phyloP scores from a whole-genome alignment of 2,888 invertebrate species.

The Disparrhopalites patrizii region DNA sequence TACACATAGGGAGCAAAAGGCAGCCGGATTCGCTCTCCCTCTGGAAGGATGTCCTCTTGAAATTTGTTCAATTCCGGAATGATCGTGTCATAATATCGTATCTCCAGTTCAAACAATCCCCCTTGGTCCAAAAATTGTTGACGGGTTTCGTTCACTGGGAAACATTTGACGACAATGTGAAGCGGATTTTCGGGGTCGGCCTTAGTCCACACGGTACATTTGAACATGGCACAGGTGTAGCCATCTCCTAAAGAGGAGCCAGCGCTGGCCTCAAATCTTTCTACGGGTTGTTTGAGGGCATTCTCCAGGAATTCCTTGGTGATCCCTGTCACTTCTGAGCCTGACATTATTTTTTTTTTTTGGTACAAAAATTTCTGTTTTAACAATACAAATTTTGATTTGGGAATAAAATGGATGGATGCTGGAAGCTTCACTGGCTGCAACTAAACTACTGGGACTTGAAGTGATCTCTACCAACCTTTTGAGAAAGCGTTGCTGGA shows the following conservation, averaged over 20 bases:
- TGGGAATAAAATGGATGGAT: background rate
- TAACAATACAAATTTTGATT: background rate
- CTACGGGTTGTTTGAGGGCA: background rate
- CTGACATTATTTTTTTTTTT: background rate
- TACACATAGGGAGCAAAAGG: background rate
- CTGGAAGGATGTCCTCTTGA: constrained; percentile 5
- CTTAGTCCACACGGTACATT: constrained; percentile 3
- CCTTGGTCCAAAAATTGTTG: constrained; percentile 28
- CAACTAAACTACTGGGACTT: background rate
- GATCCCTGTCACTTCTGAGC: no score
- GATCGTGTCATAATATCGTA: constrained; percentile 25
- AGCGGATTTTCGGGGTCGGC: background rate
- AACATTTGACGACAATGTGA: constrained; percentile 35
- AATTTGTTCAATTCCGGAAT: constrained; percentile 28
- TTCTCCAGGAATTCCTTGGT: constrained; percentile 25
- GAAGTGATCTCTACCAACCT: background rate
- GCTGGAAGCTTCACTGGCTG: background rate
- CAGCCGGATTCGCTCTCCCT: background rate
- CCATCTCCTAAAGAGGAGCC: constrained; percentile 23
- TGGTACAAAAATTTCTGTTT: background rate
- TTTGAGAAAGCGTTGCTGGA: background rate
- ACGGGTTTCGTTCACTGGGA: constrained; percentile 29
- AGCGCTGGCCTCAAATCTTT: constrained; percentile 7
- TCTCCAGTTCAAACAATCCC: constrained; percentile 36
- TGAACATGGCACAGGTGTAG: constrained; percentile 16